These are phyloP conservation scores for Agrotis exclamationis DNA, from an alignment of 2,888 invertebrate species.

Conservation along the genomic window DNA sequence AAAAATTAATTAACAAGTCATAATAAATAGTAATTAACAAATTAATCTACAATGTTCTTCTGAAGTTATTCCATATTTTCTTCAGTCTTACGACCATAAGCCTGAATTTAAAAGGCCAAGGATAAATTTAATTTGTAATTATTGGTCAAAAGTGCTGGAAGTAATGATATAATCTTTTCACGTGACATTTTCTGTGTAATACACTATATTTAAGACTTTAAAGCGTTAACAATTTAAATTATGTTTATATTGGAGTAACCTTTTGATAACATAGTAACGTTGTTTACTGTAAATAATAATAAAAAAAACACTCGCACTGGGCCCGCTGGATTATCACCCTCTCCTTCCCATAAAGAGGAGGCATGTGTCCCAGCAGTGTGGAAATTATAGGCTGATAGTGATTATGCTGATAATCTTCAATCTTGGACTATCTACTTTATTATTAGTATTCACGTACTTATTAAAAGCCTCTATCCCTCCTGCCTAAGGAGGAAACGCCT, in stretches of 20 bases:
- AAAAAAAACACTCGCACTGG: too few relatives aligned
- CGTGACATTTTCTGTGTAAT: slow-evolving; percentile 11
- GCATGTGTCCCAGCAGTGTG: too few relatives aligned
- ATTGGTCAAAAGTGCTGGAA: slow-evolving; percentile 16
- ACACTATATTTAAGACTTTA: slow-evolving; percentile 3
- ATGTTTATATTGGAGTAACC: not conserved
- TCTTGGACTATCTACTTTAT: too few relatives aligned
- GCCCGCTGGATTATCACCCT: too few relatives aligned
- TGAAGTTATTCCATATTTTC: slow-evolving; percentile 8
- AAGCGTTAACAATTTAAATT: slow-evolving; percentile 4
- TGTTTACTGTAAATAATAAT: too few relatives aligned
- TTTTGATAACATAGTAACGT: not conserved
- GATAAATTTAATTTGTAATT: slow-evolving; percentile 45
- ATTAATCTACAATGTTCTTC: not conserved
- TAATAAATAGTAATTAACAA: slow-evolving; percentile 1
- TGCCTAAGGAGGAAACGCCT: too few relatives aligned
- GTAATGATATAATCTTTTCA: slow-evolving; percentile 22
- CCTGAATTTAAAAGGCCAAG: slow-evolving; percentile 35
- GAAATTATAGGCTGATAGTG: too few relatives aligned
- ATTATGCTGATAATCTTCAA: too few relatives aligned
- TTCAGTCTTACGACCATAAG: slow-evolving; percentile 19
- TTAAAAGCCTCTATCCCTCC: too few relatives aligned
- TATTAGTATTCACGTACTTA: too few relatives aligned
- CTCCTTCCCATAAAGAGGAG: too few relatives aligned
- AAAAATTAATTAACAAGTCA: not conserved